phyloP scores from a whole-genome alignment of 1,140 invertebrate species.

The Drosophila jambulina region DNA sequence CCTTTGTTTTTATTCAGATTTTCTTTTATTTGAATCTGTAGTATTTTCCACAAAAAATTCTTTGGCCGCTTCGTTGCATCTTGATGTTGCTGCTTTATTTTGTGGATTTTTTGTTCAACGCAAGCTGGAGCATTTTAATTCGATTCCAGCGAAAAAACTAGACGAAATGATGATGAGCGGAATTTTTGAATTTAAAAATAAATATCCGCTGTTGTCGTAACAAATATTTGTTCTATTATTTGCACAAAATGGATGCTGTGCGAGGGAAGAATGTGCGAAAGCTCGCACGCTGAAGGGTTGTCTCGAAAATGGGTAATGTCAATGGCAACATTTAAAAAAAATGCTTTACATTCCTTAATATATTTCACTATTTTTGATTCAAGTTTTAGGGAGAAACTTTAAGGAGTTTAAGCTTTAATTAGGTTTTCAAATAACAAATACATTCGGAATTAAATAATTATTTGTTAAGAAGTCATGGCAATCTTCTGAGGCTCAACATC shows the following conservation, averaged over 20 bases:
- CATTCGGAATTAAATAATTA: too few relatives aligned
- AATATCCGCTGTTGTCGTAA: conserved; percentile 25
- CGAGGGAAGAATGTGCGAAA: background rate
- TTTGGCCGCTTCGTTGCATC: background rate
- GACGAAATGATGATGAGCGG: conserved; percentile 9
- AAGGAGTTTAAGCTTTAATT: background rate
- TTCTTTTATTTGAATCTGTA: background rate
- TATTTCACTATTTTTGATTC: too few relatives aligned
- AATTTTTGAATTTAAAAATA: conserved; percentile 37
- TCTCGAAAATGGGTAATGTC: background rate
- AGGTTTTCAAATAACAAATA: background rate
- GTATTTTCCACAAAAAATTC: conserved; percentile 9
- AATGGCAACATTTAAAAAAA: background rate
- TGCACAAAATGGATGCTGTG: conserved; percentile 29
- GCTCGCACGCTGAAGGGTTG: background rate
- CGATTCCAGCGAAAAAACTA: conserved; percentile 22
- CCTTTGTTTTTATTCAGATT: background rate
- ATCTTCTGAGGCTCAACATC: background rate
- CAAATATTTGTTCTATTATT: conserved; percentile 10
- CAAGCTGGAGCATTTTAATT: conserved; percentile 15
- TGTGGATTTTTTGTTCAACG: conserved; percentile 2
- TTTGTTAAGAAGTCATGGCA: background rate
- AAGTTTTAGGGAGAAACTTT: background rate
- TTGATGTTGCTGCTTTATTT: background rate
- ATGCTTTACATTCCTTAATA: background rate